These are phyloP conservation scores for Campoletis sonorensis DNA, from an alignment of 1,140 invertebrate genomes.

Conservation along the genomic window DNA sequence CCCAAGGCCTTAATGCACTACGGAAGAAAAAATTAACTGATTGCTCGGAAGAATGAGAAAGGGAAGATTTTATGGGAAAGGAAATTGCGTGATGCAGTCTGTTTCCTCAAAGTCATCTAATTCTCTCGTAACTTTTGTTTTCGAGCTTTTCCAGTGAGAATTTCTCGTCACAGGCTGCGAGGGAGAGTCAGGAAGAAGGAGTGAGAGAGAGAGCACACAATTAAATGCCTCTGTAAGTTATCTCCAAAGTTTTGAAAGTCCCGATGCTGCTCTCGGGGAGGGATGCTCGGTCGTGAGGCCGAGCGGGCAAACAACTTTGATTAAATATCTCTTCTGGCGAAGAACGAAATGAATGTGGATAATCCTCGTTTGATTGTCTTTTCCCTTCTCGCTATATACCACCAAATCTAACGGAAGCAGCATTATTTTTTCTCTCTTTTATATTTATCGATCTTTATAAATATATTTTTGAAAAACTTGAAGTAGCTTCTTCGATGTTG, in stretches of 20 bases:
- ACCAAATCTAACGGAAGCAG: neutral
- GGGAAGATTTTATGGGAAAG: slow-evolving; percentile 1
- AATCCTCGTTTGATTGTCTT: slow-evolving; percentile 67
- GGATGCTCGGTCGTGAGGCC: neutral
- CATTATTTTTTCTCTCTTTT: neutral
- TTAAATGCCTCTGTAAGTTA: slow-evolving; percentile 71
- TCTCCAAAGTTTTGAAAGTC: slow-evolving; percentile 70
- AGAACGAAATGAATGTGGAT: slow-evolving; percentile 57
- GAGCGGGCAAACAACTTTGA: slow-evolving; percentile 70
- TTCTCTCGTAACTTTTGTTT: slow-evolving; percentile 49
- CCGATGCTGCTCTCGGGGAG: slow-evolving; percentile 50
- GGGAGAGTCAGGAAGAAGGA: neutral
- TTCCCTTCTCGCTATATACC: slow-evolving; percentile 35
- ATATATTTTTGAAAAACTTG: too few species aligned
- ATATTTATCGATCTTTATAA: too few species aligned
- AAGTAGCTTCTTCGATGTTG: too few species aligned
- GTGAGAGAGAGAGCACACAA: slow-evolving; percentile 62
- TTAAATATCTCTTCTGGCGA: slow-evolving; percentile 68
- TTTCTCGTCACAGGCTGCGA: slow-evolving; percentile 31
- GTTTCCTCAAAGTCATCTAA: slow-evolving; percentile 24
- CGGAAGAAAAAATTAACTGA: neutral
- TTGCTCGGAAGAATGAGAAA: neutral
- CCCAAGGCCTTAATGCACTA: neutral
- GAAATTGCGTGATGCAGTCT: slow-evolving; percentile 17
- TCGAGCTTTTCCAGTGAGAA: slow-evolving; percentile 43